Evolutionary conservation across 2,888 invertebrate species (phyloP), one percentile per base, ranked within the genome.

Genomic region (Lypha dubia): DNA sequence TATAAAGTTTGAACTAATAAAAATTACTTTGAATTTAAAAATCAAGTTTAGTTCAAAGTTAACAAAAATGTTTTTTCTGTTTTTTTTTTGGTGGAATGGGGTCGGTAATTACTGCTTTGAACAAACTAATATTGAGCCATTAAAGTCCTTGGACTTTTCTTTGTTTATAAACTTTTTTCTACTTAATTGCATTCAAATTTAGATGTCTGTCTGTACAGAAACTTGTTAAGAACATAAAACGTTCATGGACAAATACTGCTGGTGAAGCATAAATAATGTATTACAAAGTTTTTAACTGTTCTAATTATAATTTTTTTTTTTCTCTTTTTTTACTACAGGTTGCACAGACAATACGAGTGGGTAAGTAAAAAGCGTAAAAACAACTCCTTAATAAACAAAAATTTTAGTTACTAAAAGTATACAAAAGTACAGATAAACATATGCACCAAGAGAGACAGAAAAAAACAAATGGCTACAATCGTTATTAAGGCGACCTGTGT

Each of bases 231-330:
- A 35, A 62, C 22, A 60, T 67, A 24, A 32, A 74, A 74, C 53
- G 17, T 74, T 80, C 74, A 67, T 62, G 67, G 51, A 67, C 74
- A 44, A 68, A 68, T 53, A 68, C 51, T 13, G 20, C 15, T 11
- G 51, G 60, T 24, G 13, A 68, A 71, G 22, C 80, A 74, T 68
- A 68, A 80, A 68, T 53, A 51, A 60, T 80, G 44, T 53, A 53
- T 60, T 51, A 44, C 51, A 44, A 76, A 68, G 60, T 76, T 65
- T 73, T 71, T 58, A 65, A 70, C 49, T 63, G 65, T 51, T 79
- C 63, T 79, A 83, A 79, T 83, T 75, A 71, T 41, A 75, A 20
- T 11, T 44, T 44, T 70, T 70, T 28, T 35, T 49, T 60, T 38
- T 51, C 3, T n/a, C n/a, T n/a, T 24, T 4, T 20, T 22, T 44